These are phyloP conservation scores for Merodon equestris DNA, from an alignment of 2,888 invertebrate genomes.

Conservation along the genomic window DNA sequence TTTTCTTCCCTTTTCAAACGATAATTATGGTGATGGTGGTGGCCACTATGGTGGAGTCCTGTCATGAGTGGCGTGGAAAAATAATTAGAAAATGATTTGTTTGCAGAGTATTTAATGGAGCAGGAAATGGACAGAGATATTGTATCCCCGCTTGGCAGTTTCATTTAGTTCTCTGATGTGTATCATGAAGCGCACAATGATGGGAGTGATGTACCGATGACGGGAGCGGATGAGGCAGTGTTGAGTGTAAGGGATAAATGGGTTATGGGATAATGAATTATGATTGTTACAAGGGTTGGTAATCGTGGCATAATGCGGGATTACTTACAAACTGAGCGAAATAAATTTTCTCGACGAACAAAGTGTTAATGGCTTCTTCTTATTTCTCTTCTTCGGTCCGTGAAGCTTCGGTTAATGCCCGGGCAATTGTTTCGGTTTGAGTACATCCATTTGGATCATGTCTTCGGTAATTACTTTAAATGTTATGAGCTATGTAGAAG, in stretches of 20 bases:
- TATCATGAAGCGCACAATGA: not conserved
- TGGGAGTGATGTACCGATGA: too few relatives aligned
- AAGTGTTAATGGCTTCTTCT: slow-evolving; percentile 42
- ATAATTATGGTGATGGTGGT: too few relatives aligned
- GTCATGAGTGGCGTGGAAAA: slow-evolving; percentile 39
- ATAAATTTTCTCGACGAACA: slow-evolving; percentile 23
- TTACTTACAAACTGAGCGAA: slow-evolving; percentile 42
- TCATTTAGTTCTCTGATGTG: slow-evolving; percentile 43
- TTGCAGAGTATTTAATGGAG: slow-evolving; percentile 59
- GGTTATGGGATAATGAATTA: slow-evolving; percentile 55
- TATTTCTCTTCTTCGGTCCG: not conserved
- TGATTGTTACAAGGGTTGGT: slow-evolving; percentile 56
- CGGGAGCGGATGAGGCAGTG: not conserved
- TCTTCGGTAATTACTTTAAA: slow-evolving; percentile 19
- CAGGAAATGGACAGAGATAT: slow-evolving; percentile 56
- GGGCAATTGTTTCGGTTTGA: slow-evolving; percentile 4
- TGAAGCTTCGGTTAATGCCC: too few relatives aligned
- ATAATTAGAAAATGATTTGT: slow-evolving; percentile 65
- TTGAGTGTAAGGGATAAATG: slow-evolving; percentile 30
- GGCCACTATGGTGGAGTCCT: slow-evolving; percentile 28
- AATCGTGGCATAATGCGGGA: slow-evolving; percentile 41
- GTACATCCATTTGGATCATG: slow-evolving; percentile 17
- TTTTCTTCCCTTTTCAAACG: not conserved
- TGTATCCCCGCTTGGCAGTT: slow-evolving; percentile 33
- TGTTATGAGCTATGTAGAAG: not conserved